Conservation (phyloP, 2,797 vertebrate species). For the Mormyrus proboscirostris region DNA sequence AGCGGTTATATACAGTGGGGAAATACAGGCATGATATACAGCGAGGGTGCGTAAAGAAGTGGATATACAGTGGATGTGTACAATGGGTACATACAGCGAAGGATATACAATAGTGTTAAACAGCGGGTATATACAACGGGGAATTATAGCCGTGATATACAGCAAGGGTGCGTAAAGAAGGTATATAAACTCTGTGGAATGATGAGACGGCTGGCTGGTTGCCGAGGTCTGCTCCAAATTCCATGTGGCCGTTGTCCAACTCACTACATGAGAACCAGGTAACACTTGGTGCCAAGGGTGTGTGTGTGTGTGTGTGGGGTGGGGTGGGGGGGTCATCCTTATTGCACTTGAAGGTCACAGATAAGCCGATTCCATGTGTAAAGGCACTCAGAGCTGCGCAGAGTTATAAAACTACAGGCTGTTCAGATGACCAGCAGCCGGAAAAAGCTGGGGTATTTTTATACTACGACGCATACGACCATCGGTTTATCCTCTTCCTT, state of each 20-base stretch:
- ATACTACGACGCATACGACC: neutral
- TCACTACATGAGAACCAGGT: neutral
- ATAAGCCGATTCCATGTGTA: neutral
- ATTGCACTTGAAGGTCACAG: neutral
- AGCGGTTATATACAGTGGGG: neutral
- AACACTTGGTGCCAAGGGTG: neutral
- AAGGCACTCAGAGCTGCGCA: neutral
- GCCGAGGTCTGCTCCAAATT: neutral
- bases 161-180: too few species aligned
- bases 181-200: neutral
- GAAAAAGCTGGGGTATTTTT: neutral
- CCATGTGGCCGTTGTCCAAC: neutral
- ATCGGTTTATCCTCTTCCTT: neutral
- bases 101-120: neutral
- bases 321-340: neutral
- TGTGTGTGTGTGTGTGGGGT: neutral
- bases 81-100: neutral
- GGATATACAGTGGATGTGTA: neutral
- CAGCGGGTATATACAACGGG: too few species aligned
- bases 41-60: too few species aligned
- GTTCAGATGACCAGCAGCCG: neutral
- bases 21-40: neutral
- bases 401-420: conserved; percentile 2
- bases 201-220: neutral
- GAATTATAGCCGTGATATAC: too few species aligned